Base-by-base conservation (phyloP, 2,888 invertebrate species). In the Xylophagus ater region DNA sequence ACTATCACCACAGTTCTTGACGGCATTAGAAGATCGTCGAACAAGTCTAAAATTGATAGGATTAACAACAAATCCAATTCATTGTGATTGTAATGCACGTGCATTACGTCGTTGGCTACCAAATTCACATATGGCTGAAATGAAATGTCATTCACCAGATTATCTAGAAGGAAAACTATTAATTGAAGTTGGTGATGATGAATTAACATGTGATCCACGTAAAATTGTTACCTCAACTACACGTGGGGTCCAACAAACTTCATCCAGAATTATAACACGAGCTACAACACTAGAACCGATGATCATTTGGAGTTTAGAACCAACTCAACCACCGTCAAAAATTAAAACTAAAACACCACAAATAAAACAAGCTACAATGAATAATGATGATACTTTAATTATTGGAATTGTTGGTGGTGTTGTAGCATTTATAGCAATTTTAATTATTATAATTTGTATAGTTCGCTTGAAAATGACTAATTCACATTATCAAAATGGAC, bases 391-490 rank as follows among this genome's bases (percentile, higher is more conserved):
- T 51, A 89, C 88, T 4, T 68, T 92, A n/a, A 90, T 92, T 36
- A 90, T 92, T 43, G 88, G 88, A n/a, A 90, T 92, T 48, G 89
- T 90, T 0, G 89, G 89, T 1, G 89, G 90, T 2, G 89, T 90
- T 1, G 88, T 92, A 1, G 87, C 85, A 2, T 87, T 92, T 56
- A 88, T 92, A 48, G 84, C 84, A 9, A 82, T 90, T 46, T 71
- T 90, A 37, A 83, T 90, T 23, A 81, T 90, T 19, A 78, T 80
- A n/a, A 88, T 88, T 49, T 92, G 90, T 56, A 83, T 90, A 26
- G 82, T 89, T 21, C 72, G 89, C 12, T 61, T 85, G 53, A 68
- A 80, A 44, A 76, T 82, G 76, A 73, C 77, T 25, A 73, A 69
- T 8, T 69, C 70, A 0, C 79, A 79, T 30, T 81, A 81, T 48